Percentiles rank a stretch among this genome's conserved stretches.
Conservation (phyloP, 2,797 vertebrate species). For the Falco peregrinus region DNA sequence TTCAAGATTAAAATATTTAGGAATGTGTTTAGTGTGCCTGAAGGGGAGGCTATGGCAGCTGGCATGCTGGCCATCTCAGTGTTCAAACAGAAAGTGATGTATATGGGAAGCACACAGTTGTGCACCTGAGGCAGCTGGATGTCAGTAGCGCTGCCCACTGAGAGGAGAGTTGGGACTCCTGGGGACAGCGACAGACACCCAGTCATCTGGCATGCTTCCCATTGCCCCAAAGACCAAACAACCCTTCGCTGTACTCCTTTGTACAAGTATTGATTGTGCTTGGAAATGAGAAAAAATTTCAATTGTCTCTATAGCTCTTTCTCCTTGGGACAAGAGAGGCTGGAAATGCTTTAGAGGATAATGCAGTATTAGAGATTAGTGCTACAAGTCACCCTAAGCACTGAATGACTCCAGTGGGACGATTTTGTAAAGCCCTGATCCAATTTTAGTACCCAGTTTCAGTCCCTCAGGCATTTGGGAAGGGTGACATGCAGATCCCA, state of each 20-base stretch:
- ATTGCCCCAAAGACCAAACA: neutral
- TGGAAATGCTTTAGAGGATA: neutral
- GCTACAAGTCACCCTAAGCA: neutral
- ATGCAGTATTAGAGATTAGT: neutral
- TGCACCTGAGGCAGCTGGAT: no score
- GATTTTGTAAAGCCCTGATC: neutral
- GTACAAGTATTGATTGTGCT: neutral
- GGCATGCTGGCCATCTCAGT: neutral
- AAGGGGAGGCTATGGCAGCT: neutral
- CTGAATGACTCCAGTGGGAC: neutral
- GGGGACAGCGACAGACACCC: neutral
- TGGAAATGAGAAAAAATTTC: neutral
- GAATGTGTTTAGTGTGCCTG: neutral
- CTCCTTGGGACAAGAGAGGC: neutral
- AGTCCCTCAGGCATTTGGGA: neutral
- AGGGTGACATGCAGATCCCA: neutral
- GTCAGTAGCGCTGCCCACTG: fast-evolving
- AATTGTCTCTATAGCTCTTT: neutral
- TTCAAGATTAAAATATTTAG: neutral
- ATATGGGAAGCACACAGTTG: neutral
- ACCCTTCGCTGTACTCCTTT: fast-evolving
- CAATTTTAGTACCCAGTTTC: neutral
- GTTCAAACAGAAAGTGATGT: no score
- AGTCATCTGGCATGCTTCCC: no score
- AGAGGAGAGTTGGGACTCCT: neutral